Evolutionary conservation across 1,140 invertebrate species (phyloP), one percentile per base, ranked within the genome.

Genomic region (Idris sp.): DNA sequence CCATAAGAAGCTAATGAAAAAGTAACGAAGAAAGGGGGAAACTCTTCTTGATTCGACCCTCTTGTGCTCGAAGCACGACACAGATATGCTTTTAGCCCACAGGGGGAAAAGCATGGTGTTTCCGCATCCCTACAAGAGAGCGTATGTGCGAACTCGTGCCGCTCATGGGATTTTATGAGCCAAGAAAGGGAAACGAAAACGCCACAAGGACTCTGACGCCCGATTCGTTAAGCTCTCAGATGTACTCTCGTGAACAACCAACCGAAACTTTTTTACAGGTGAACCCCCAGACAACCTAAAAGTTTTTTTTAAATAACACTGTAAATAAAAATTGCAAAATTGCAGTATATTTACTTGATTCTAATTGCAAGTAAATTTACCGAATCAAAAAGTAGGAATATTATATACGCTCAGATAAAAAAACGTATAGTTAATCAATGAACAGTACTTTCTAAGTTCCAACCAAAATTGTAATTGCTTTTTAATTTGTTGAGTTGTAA

Each of bases 51-150:
- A 56, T 30, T 43, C 67, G 58, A 67, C 62, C 65, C 76, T 67
- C 79, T 62, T 68, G 75, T 76, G 78, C 76, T 81, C 79, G 51
- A 69, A 75, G 79, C 73, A 74, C 81, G 80, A 83, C 83, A 83
- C 75, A 83, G 82, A 84, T 84, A 83, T 84, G 81, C 83, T 84
- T 84, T 84, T 84, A 83, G 81, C 79, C 68, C 69, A 56, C 62
- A 72, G n/a, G 78, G 76, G 78, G 74, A 75, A 76, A 68, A 77
- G 65, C 58, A 74, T 53, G 36, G 59, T 61, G 77, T 79, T 83
- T 84, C 80, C 80, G 75, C 74, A 76, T 69, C 71, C 74, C 44
- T 54, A 51, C 28, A 10, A 36, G 54, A 35, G 38, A 40, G 26
- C 61, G 49, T 64, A 76, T 74, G 74, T 75, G 54, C 54, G 38